Evolutionary conservation across 2,113 vertebrate species (phyloP), one percentile per base, ranked within the genome.

Genomic region (Xiphophorus couchianus): DNA sequence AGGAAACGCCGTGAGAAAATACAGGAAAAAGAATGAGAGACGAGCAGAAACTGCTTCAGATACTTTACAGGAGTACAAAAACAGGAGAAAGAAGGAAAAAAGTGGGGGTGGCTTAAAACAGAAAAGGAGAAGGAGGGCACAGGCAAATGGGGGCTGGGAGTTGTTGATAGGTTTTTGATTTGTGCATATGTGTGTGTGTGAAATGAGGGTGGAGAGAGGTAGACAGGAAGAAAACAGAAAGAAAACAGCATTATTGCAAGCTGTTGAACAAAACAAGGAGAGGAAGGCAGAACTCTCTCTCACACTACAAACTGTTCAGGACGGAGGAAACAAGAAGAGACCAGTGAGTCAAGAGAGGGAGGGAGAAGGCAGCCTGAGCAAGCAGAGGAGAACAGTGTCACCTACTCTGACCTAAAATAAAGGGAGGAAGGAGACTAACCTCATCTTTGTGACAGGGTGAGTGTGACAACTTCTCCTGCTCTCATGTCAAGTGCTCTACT

Each of bases 161-260:
- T 82, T 86, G 78, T 73, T 84, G 88, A 88, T 90, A 82, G 84
- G 78, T 80, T 89, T 91, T 86, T 81, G 78, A 84, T 89, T 86
- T 90, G 84, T 86, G 83, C 63, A 67, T 58, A 17, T 51, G 44
- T 51, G 87, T 87, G 84, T 78, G 84, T 83, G 89, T 14, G 39
- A 42, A 86, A 77, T 82, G 85, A 91, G 91, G 85, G 84, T 84
- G 83, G 84, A 85, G 29, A 74, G 84, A 77, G 84, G 78, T 69
- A 84, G 77, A 74, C 81, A 30, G 85, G 74, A 77, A 84, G 85
- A 88, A 88, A 86, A 83, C 29, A 70, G 67, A 63, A 39, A 48
- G 33, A 76, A 64, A 68, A 37, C 10, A 69, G 76, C 25, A 70
- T 19, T 44, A 44, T 66, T 78, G 67, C 66, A 72, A 51, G 48